Evolutionary conservation across 2,888 invertebrate species (phyloP).

Genomic region (Cryptus viduatorius): DNA sequence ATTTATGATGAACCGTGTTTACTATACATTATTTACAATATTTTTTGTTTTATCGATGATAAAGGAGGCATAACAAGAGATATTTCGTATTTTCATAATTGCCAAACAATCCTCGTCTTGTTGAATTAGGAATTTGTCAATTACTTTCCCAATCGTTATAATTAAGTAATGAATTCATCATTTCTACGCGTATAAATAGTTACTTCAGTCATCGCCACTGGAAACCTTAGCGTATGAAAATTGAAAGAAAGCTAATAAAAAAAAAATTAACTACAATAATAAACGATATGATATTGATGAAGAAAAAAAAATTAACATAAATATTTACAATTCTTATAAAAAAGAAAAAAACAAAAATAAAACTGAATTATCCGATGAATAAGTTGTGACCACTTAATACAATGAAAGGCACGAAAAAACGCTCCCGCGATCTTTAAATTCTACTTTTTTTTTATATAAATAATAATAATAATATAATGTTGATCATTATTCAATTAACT

Average conservation of each 20-base stretch:
- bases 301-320: conserved; percentile 25
- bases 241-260: conserved; percentile 12
- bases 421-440: conserved; percentile 46
- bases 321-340: conserved; percentile 67
- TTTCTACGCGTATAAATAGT: conserved; percentile 67
- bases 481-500: conserved; percentile 56
- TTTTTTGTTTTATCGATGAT: conserved; percentile 35
- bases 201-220: conserved; percentile 79
- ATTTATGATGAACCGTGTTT: conserved; percentile 44
- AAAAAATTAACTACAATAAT: conserved; percentile 38
- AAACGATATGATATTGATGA: conserved; percentile 38
- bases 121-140: conserved; percentile 24
- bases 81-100: neutral
- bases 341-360: conserved; percentile 33
- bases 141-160: neutral
- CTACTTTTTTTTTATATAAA: conserved; percentile 50
- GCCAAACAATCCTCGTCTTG: conserved; percentile 2
- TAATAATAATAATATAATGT: conserved; percentile 55
- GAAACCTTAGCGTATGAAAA: conserved; percentile 32
- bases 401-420: conserved; percentile 56
- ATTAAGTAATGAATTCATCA: conserved; percentile 39
- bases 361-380: conserved; percentile 34
- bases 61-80: conserved; percentile 23
- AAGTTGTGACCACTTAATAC: conserved; percentile 43
- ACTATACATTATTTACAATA: conserved; percentile 67